Conservation (phyloP, 2,113 vertebrate species). For the Haemorhous mexicanus region DNA sequence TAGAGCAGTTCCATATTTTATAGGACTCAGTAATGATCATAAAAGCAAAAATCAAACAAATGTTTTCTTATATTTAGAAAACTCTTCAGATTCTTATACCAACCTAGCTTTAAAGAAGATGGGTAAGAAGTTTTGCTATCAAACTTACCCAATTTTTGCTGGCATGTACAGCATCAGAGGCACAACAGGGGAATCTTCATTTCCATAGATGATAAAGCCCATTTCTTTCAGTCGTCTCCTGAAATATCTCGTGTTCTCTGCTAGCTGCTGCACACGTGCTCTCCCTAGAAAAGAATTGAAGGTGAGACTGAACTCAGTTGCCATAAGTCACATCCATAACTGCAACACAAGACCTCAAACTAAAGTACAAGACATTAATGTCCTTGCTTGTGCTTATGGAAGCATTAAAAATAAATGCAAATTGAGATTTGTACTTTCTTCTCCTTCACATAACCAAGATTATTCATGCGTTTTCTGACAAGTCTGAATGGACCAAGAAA, state of each 20-base stretch:
- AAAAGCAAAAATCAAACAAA: background rate
- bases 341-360: background rate
- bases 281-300: slow-evolving; percentile 72
- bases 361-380: background rate
- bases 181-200: slow-evolving; percentile 92
- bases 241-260: slow-evolving; percentile 92
- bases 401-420: background rate
- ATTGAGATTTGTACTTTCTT: background rate
- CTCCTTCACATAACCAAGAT: background rate
- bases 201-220: slow-evolving; percentile 97
- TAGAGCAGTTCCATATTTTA: background rate
- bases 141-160: slow-evolving; percentile 90
- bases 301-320: background rate
- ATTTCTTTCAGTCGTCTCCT: slow-evolving; percentile 86
- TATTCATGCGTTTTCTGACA: background rate
- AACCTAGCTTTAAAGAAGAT: background rate
- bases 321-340: fast-evolving
- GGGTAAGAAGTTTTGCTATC: background rate
- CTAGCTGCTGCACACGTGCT: slow-evolving; percentile 85
- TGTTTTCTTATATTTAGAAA: background rate
- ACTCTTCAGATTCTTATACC: background rate
- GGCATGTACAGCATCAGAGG: slow-evolving; percentile 99
- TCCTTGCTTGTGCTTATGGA: background rate
- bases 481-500: background rate
- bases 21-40: background rate